Percentiles rank a stretch among this genome's conserved stretches.
phyloP scores from a whole-genome alignment of 2,113 vertebrate genomes.

The Quiscalus mexicanus region DNA sequence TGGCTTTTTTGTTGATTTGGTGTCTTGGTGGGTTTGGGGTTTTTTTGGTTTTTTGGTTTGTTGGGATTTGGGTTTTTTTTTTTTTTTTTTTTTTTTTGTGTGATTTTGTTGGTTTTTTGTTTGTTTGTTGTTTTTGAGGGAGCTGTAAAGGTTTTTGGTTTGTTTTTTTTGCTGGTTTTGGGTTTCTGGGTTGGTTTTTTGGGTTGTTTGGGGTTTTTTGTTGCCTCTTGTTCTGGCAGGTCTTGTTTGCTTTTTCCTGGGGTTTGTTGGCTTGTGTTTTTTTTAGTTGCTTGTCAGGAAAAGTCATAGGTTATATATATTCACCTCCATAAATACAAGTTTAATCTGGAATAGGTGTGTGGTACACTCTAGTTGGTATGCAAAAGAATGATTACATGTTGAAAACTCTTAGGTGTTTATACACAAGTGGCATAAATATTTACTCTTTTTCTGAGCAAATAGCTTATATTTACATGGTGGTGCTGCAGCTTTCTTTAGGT shows the following conservation, averaged over 20 bases:
- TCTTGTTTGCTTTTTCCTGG: neutral
- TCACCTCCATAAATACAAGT: neutral
- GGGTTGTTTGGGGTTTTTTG: neutral
- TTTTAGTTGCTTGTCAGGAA: neutral
- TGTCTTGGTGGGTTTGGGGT: neutral
- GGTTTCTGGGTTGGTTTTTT: neutral
- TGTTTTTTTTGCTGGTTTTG: neutral
- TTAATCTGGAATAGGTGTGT: neutral
- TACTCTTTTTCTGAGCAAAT: neutral
- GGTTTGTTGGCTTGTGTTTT: neutral
- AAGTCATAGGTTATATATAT: neutral
- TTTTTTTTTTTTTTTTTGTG: neutral
- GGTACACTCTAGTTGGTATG: neutral
- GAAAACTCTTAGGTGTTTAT: neutral
- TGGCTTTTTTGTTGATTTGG: neutral
- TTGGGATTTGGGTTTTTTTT: neutral
- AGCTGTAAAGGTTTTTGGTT: neutral
- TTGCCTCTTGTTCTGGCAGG: neutral
- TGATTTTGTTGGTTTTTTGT: too few relatives aligned
- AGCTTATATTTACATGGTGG: neutral
- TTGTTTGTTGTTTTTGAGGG: neutral
- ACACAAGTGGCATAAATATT: neutral
- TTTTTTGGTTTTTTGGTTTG: too few relatives aligned
- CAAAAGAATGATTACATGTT: neutral
- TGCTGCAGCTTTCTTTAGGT: neutral